These are phyloP conservation scores for Agrochola litura DNA, from an alignment of 2,888 invertebrate genomes.

Conservation along the genomic window DNA sequence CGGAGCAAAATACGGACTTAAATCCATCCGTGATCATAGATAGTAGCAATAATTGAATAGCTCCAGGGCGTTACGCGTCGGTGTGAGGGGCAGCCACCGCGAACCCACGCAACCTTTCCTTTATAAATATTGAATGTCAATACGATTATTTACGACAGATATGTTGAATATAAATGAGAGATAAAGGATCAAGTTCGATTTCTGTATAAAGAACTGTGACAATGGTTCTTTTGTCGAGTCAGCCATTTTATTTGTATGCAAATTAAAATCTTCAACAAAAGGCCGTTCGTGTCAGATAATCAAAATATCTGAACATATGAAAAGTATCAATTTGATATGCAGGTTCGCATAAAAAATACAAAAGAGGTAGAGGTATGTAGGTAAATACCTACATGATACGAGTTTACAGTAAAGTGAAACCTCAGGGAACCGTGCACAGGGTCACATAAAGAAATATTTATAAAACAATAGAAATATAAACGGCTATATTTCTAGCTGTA, in stretches of 20 bases:
- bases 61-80: slow-evolving; percentile 61
- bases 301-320: slow-evolving; percentile 71
- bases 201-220: slow-evolving; percentile 85
- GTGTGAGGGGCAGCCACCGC: slow-evolving; percentile 71
- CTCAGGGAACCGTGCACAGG: slow-evolving; percentile 1
- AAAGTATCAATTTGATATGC: slow-evolving; percentile 67
- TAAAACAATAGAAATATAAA: slow-evolving; percentile 43
- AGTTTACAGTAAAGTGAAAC: slow-evolving; percentile 41
- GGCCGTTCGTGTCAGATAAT: slow-evolving; percentile 75
- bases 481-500: neutral
- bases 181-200: slow-evolving; percentile 86
- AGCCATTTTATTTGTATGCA: slow-evolving; percentile 89
- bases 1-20: slow-evolving; percentile 40
- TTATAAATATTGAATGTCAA: slow-evolving; percentile 89
- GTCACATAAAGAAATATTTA: slow-evolving; percentile 30
- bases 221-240: slow-evolving; percentile 87
- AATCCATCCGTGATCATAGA: slow-evolving; percentile 55
- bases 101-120: slow-evolving; percentile 87
- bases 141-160: slow-evolving; percentile 87
- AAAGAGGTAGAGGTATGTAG: slow-evolving; percentile 47
- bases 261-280: slow-evolving; percentile 81
- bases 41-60: slow-evolving; percentile 62
- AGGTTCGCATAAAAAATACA: slow-evolving; percentile 64
- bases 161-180: slow-evolving; percentile 89
- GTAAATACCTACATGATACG: slow-evolving; percentile 39